Percentiles rank a stretch among this genome's conserved stretches.
Conservation (phyloP, 2,797 vertebrate genomes). For the Potorous gilbertii region DNA sequence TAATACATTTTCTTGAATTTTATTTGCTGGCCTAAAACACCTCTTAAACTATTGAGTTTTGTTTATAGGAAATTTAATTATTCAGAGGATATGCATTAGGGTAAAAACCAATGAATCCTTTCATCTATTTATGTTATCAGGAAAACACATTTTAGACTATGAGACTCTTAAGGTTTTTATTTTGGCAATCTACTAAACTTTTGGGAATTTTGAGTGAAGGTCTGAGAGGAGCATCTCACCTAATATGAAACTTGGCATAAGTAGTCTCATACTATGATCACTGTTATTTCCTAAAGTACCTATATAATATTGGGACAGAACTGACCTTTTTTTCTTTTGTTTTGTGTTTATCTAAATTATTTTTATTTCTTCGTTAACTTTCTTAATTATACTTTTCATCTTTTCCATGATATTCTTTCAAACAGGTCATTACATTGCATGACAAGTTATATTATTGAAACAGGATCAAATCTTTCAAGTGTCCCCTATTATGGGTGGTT, state of each 20-base stretch:
- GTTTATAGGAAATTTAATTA: not conserved
- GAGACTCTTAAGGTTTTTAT: not conserved
- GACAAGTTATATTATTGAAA: not conserved
- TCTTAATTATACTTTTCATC: not conserved
- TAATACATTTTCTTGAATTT: not conserved
- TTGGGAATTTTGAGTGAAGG: not conserved
- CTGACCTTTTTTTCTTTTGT: not conserved
- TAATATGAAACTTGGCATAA: not conserved
- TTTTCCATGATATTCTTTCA: not conserved
- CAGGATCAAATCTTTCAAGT: not conserved
- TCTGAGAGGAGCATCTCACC: not conserved
- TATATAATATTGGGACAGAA: not conserved
- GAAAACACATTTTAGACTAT: not conserved
- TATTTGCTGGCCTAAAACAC: not conserved
- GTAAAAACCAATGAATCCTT: not conserved
- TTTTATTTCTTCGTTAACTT: not conserved
- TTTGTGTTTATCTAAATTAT: not conserved
- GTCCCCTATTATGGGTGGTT: not conserved
- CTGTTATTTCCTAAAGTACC: not conserved
- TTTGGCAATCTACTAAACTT: not conserved
- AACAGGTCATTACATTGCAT: not conserved
- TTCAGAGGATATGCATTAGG: not conserved
- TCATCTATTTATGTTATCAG: not conserved
- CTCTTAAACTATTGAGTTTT: not conserved
- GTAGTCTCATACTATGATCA: not conserved